These are phyloP conservation scores for Mesaphorura yosii DNA, from an alignment of 1,140 invertebrate species.

Conservation along the genomic window DNA sequence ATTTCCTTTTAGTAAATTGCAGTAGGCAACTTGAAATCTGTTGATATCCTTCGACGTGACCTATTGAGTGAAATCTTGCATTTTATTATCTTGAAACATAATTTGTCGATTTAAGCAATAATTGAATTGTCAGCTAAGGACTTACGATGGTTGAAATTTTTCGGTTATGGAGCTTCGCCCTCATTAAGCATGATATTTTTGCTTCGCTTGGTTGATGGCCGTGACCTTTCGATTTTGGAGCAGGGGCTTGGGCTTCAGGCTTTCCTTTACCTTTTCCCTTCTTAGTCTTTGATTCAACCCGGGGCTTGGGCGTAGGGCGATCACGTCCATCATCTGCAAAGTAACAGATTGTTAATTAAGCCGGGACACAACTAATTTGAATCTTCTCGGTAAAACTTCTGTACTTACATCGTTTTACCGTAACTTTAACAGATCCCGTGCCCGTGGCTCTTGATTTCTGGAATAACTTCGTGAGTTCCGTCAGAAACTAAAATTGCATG, in stretches of 20 bases:
- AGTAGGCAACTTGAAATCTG: slow-evolving; percentile 72
- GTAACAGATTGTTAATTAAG: too few species aligned
- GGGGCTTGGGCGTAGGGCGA: slow-evolving; percentile 1
- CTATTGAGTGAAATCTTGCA: too few species aligned
- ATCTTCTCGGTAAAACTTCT: too few species aligned
- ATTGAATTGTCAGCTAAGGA: slow-evolving; percentile 1
- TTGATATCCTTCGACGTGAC: slow-evolving; percentile 66
- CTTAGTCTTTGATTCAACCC: slow-evolving; percentile 7
- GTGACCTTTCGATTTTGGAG: slow-evolving; percentile 4
- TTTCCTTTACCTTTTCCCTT: slow-evolving; percentile 7
- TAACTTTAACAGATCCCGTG: slow-evolving; percentile 37
- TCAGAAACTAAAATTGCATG: slow-evolving; percentile 37
- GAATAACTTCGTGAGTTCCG: slow-evolving; percentile 40
- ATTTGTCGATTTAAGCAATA: not conserved
- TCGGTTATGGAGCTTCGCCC: slow-evolving; percentile 48
- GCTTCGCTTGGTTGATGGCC: not conserved
- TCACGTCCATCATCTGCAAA: slow-evolving; percentile 10
- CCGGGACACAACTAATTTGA: too few species aligned
- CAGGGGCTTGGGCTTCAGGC: slow-evolving; percentile 9
- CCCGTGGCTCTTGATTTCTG: slow-evolving; percentile 38
- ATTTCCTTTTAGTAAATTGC: slow-evolving; percentile 68
- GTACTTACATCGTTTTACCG: slow-evolving; percentile 43
- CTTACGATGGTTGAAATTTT: slow-evolving; percentile 66
- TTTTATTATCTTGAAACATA: too few species aligned
- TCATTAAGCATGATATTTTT: slow-evolving; percentile 12